Percentiles rank a stretch among this genome's conserved stretches.
Conservation (phyloP, 2,888 invertebrate species). For the Hirtodrosophila alboralis region DNA sequence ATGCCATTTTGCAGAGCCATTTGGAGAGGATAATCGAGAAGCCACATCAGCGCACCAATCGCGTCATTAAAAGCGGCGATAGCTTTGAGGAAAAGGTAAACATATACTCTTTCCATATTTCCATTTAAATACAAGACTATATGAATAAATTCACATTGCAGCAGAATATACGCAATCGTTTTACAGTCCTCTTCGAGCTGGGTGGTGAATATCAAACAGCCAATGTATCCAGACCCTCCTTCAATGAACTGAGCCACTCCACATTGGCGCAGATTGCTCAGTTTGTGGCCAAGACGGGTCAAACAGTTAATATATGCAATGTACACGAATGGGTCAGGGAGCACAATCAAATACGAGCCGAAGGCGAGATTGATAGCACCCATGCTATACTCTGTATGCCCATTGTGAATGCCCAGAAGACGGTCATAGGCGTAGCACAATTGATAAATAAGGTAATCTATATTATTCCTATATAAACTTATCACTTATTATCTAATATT, state of each 20-base stretch:
- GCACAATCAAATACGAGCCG: conserved; percentile 85
- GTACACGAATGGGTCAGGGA: conserved; percentile 91
- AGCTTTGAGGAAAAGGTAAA: conserved; percentile 86
- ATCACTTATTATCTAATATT: conserved; percentile 3
- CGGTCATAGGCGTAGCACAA: conserved; percentile 95
- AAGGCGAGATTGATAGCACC: conserved; percentile 88
- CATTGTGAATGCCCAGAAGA: conserved; percentile 94
- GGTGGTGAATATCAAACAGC: conserved; percentile 89
- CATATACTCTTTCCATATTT: not conserved
- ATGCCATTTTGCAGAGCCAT: conserved; percentile 87
- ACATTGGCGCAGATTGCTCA: conserved; percentile 93
- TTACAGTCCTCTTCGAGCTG: conserved; percentile 94
- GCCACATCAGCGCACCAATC: conserved; percentile 86
- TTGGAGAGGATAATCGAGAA: conserved; percentile 94
- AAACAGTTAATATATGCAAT: conserved; percentile 95
- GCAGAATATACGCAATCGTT: conserved; percentile 86
- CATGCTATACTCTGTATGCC: conserved; percentile 96
- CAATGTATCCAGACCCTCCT: conserved; percentile 87
- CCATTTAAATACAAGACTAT: not conserved
- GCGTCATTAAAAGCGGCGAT: conserved; percentile 87
- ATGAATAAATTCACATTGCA: conserved; percentile 12
- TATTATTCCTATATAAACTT: no score
- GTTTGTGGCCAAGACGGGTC: conserved; percentile 93
- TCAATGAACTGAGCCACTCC: conserved; percentile 87
- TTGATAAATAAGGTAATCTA: conserved; percentile 92